phyloP scores from a whole-genome alignment of 2,888 invertebrate genomes.

The Leptopilina myrica region DNA sequence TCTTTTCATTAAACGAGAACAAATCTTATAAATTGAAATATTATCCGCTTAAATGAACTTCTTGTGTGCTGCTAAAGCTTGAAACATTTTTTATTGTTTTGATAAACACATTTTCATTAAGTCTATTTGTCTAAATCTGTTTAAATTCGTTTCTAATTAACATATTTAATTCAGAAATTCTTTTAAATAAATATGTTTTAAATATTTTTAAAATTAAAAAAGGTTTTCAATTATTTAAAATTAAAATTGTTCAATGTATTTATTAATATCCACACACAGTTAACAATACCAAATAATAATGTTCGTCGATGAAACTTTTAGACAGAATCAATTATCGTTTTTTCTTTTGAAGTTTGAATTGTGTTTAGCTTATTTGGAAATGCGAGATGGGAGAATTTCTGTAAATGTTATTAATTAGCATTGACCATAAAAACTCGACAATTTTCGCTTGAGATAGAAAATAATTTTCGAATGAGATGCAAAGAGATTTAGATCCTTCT shows the following conservation, averaged over 20 bases:
- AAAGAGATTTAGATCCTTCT: constrained; percentile 7
- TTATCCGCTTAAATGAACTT: neutral
- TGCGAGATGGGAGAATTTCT: neutral
- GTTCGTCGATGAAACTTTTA: too few species aligned
- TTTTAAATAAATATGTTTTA: too few species aligned
- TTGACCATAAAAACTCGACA: neutral
- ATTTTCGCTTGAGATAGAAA: neutral
- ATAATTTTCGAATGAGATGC: neutral
- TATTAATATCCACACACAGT: too few species aligned
- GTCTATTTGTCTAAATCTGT: too few species aligned
- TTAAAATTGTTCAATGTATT: too few species aligned
- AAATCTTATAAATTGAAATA: neutral
- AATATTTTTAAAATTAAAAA: too few species aligned
- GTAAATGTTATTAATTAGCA: neutral
- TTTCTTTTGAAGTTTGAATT: neutral
- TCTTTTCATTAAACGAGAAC: constrained; percentile 17
- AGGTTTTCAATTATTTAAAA: too few species aligned
- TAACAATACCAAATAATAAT: too few species aligned
- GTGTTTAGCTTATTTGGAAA: neutral
- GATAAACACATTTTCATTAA: neutral
- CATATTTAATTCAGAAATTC: too few species aligned
- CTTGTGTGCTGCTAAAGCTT: neutral
- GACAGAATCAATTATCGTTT: neutral
- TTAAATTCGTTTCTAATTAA: too few species aligned
- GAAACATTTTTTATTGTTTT: neutral